Percentiles rank a stretch among this genome's conserved stretches.
Conservation (phyloP, 1,140 invertebrate species). For the Drosophila funebris region DNA sequence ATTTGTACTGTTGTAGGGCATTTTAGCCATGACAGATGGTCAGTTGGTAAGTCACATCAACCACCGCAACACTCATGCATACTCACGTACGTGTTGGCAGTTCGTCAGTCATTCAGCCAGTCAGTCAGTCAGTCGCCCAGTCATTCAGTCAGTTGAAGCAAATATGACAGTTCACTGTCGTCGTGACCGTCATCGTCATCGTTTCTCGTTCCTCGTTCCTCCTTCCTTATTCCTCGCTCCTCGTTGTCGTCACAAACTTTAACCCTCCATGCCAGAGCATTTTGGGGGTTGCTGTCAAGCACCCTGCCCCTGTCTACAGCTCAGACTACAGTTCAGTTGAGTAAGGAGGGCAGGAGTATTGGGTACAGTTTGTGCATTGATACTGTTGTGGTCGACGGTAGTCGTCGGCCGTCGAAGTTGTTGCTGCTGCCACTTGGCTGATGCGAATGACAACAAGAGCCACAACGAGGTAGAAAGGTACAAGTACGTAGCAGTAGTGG, state of each 20-base stretch:
- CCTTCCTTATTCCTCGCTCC: conserved; percentile 9
- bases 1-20: background rate
- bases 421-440: conserved; percentile 58
- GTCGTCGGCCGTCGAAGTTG: conserved; percentile 57
- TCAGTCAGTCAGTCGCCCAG: conserved; percentile 39
- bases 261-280: conserved; percentile 57
- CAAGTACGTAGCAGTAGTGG: conserved; percentile 24
- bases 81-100: conserved; percentile 52
- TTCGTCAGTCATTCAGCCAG: conserved; percentile 47
- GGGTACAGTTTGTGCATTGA: conserved; percentile 81
- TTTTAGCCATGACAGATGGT: conserved; percentile 72
- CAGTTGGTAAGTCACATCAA: conserved; percentile 75
- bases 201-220: background rate
- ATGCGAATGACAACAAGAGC: conserved; percentile 49
- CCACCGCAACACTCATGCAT: conserved; percentile 46
- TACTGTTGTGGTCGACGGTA: conserved; percentile 76
- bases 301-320: conserved; percentile 22
- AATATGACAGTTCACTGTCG: conserved; percentile 74
- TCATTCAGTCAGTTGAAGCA: conserved; percentile 61
- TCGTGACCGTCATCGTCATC: conserved; percentile 28
- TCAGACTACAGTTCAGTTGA: background rate
- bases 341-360: background rate
- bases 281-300: conserved; percentile 62
- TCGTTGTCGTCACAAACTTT: conserved; percentile 59
- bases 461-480: conserved; percentile 28